Base-by-base conservation (phyloP, 2,888 invertebrate genomes). In the Druceiella hillmani region DNA sequence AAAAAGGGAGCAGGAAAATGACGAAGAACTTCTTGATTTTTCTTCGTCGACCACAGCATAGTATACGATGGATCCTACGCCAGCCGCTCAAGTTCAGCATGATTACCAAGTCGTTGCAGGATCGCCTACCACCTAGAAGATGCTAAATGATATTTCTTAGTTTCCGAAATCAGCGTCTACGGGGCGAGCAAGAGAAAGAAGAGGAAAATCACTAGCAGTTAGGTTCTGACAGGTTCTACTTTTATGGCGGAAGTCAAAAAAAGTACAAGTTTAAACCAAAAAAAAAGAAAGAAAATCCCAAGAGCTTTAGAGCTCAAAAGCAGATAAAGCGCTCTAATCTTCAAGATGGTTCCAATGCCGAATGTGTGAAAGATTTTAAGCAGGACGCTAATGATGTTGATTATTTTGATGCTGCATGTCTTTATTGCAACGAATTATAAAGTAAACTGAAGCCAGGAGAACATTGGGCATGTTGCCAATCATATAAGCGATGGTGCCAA, bases 381-480 rank as follows among this genome's bases (percentile, higher is more conserved):
- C 22, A 20, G 22, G 22, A 20, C 22, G 22, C 22, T 20, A n/a
- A 20, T 20, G 22, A 20, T n/a, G 22, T 20, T 6, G 22, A 20
- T 20, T 6, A 20, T 7, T 20, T n/a, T 20, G 22, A 20, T n/a
- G 22, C 22, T 20, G 6, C n/a, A 20, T 20, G 22, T n/a, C 22
- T 6, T 20, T 20, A 20, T 20, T 20, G 22, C 22, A 20, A 7
- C 22, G 22, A 20, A 20, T n/a, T n/a, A n/a, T n/a, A n/a, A n/a
- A n/a, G n/a, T n/a, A n/a, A n/a, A n/a, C n/a, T n/a, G n/a, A n/a
- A n/a, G 22, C 22, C 22, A 20, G 22, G 22, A 20, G 22, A 20
- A n/a, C 22, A 20, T 20, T 20, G 22, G 22, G 22, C n/a, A 20
- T 20, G 6, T 20, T 20, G 22, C 22, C 22, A 20, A 20, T 20